Evolutionary conservation across 1,140 invertebrate genomes (phyloP), one percentile per base, ranked within the genome.

Genomic region (Orius insidiosus): DNA sequence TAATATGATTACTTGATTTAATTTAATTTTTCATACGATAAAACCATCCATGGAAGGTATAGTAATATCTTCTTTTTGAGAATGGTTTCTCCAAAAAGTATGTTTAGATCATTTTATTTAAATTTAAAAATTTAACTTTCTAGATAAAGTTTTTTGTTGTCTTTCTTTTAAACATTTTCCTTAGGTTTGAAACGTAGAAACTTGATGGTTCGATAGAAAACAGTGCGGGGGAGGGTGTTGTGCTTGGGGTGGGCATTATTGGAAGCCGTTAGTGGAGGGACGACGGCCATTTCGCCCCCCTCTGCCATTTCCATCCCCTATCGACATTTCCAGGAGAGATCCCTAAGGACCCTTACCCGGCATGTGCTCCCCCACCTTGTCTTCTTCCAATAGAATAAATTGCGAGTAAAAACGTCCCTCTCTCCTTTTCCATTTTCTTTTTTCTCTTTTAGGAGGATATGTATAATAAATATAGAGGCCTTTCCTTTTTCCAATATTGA

Each of bases 361-460:
- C 38, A 40, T 40, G 18, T 40, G n/a, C n/a, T 36, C 15, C 38
- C 38, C 38, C 18, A 40, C 38, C 38, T 40, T 40, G 13, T 18
- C 18, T 36, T 40, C 38, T 40, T 40, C 38, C 38, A 40, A 40
- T 40, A 40, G 38, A 40, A 40, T 40, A 40, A 40, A 40, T 40
- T 40, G 38, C 15, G 16, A 40, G 15, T 15, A 36, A 40, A 40
- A 40, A 40, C 38, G 13, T 40, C 38, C 15, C 15, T 40, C 38
- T 18, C 9, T 13, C 9, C 14, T 18, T 10, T 40, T 10, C 35
- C n/a, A 36, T 11, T 24, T 24, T 24, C 24, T 24, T 24, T 24
- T 7, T 24, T 24, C n/a, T 6, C 6, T 6, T 15, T 10, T 18
- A 13, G 18, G 38, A 18, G 38, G 18, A 18, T 40, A 40, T 40